Conservation (phyloP, 2,113 vertebrate genomes). For the Sinocyclocheilus grahami region DNA sequence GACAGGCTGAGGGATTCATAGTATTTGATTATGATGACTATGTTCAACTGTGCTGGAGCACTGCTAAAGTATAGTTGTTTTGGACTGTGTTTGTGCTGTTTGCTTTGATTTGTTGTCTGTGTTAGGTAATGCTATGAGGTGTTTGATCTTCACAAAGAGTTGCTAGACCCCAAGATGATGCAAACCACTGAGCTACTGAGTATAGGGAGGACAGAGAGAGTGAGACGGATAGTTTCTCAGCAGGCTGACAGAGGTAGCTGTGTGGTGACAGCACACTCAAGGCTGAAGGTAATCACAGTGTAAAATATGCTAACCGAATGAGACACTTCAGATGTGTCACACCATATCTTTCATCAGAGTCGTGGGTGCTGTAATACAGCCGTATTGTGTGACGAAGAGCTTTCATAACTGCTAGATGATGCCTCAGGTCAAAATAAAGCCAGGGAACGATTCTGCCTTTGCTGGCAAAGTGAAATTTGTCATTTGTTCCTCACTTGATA, state of each 20-base stretch:
- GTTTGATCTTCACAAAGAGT: constrained; percentile 56
- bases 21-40: neutral
- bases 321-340: neutral
- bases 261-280: constrained; percentile 52
- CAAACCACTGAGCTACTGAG: neutral
- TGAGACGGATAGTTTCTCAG: constrained; percentile 45
- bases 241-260: constrained; percentile 48
- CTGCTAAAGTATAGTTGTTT: neutral
- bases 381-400: neutral
- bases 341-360: constrained; percentile 23
- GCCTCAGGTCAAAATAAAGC: constrained; percentile 4
- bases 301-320: constrained; percentile 26
- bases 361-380: neutral
- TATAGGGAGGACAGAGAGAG: neutral
- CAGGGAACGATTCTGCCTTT: neutral
- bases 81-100: constrained; percentile 31
- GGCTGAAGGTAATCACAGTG: constrained; percentile 11
- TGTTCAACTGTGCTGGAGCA: neutral
- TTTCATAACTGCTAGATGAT: constrained; percentile 11
- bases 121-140: constrained; percentile 23
- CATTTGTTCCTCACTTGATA: neutral
- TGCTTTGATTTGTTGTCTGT: constrained; percentile 14
- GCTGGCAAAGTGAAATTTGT: neutral
- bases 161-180: constrained; percentile 41
- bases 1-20: no score